phyloP scores from a whole-genome alignment of 2,797 vertebrate species.

The Mus minutoides region DNA sequence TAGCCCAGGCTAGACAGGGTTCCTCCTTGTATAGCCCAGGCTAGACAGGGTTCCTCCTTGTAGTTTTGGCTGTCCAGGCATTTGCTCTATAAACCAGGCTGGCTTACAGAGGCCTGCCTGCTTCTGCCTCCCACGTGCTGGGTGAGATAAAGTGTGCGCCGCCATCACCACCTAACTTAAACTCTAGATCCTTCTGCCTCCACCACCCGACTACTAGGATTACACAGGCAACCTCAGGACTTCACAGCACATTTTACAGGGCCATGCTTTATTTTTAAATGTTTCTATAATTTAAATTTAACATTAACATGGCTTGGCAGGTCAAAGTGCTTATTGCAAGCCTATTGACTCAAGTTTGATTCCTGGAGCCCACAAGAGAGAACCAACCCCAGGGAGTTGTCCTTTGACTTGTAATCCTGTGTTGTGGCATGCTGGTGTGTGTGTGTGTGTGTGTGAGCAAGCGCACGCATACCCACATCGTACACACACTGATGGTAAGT shows the following conservation, averaged over 20 bases:
- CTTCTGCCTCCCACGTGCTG: background rate
- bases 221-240: background rate
- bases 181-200: background rate
- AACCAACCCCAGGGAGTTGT: no score
- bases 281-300: background rate
- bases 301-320: background rate
- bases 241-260: conserved; percentile 59
- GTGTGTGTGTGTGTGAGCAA: no score
- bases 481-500: background rate
- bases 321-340: background rate
- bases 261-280: conserved; percentile 43
- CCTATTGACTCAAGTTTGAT: background rate
- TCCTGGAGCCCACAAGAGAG: background rate
- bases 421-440: background rate
- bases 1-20: no score
- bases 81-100: no score
- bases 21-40: no score
- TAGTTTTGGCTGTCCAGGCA: no score
- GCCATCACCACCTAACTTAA: background rate
- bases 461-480: background rate
- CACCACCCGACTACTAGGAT: background rate
- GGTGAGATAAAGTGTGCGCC: background rate
- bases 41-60: no score
- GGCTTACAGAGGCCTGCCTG: background rate
- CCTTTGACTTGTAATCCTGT: background rate